Evolutionary conservation across 1,140 invertebrate genomes (phyloP).

Genomic region (Brachionus manjavacas): DNA sequence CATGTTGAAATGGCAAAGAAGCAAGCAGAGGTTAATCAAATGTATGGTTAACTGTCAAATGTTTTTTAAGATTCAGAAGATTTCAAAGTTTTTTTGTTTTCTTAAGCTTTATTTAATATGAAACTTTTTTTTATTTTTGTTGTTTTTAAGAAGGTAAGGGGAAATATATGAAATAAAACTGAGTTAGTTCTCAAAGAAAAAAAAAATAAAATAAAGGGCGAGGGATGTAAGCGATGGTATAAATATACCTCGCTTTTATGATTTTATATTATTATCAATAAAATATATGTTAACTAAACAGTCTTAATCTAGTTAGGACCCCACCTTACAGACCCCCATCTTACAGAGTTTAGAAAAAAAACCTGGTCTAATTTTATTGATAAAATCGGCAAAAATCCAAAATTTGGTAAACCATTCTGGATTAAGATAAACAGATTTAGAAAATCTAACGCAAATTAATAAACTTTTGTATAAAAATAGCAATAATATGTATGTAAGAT

Average conservation of each 20-base stretch:
- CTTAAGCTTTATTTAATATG: too few species aligned
- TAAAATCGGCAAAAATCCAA: too few species aligned
- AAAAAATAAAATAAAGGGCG: background rate
- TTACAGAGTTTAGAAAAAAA: too few species aligned
- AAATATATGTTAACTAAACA: background rate
- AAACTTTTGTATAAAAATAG: too few species aligned
- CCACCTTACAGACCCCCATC: background rate
- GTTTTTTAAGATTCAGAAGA: background rate
- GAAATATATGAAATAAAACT: background rate
- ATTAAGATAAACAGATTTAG: too few species aligned
- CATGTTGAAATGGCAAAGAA: background rate
- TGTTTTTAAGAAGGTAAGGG: background rate
- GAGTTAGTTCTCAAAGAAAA: background rate
- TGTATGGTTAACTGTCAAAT: background rate
- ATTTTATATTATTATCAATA: background rate
- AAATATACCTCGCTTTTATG: background rate
- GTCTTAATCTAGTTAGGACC: background rate
- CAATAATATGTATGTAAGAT: too few species aligned
- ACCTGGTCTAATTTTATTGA: too few species aligned
- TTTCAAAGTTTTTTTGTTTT: too few species aligned
- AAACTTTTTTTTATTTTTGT: background rate
- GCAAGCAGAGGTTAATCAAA: too few species aligned
- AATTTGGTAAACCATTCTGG: too few species aligned
- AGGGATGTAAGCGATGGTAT: background rate
- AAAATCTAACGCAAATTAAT: too few species aligned